Evolutionary conservation across 2,888 invertebrate genomes (phyloP), one percentile per base, ranked within the genome.

Genomic region (Epirrhoe alternata): DNA sequence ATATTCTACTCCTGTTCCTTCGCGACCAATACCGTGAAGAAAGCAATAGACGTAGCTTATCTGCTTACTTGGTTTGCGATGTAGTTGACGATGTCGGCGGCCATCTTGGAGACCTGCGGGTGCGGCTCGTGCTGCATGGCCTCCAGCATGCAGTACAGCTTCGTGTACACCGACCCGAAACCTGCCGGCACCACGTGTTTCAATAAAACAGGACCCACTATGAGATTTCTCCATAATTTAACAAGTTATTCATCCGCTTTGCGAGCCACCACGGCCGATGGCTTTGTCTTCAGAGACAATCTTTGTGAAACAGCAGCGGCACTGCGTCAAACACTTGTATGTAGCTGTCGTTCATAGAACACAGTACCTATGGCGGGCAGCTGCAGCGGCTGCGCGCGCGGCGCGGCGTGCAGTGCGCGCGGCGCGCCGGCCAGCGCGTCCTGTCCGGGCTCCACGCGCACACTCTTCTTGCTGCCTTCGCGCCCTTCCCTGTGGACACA

Each of bases 111-210:
- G 4, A 99, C 97, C 61, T 96, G 95, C 2, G 97, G 97, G 86
- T 97, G 96, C 1, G 99, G 99, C 94, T 99, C 99, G 68, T 95
- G 94, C 65, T 97, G 95, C 79, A 99, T 94, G 66, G 95, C 93
- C 69, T 95, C 93, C 74, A 99, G 93, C 17, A 97, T 96, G 75
- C 95, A 94, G 99, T 99, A 99, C 64, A 99, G 94, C 88, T 97
- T 97, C 89, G 96, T 96, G 89, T 98, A 98, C 63, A 98, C 96
- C 12, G 97, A 97, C 24, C 96, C 95, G 83, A 95, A 96, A 1
- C 93, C 93, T 89, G 77, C 5, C 12, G 12, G 8, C 10, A 10
- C 7, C 12, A 42, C 31, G 33, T 14, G 17, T 17, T 12, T 0
- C 2, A 7, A 33, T 33, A 52, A 33, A 47, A 12, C 12, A 10